Base-by-base conservation (phyloP, 2,888 invertebrate species). In the Synanthedon vespiformis region DNA sequence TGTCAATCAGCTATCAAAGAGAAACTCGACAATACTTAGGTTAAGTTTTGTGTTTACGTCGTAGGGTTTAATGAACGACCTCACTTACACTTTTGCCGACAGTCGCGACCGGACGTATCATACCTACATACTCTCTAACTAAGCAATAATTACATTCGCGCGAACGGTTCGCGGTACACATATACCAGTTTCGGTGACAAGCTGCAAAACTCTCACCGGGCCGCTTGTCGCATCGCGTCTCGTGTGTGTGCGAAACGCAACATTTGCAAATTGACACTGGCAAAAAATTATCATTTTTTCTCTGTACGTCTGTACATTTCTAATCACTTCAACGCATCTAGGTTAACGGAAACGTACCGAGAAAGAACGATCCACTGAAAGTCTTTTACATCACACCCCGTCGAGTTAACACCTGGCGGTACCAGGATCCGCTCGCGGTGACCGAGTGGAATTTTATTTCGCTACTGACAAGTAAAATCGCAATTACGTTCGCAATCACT, bases 301-400 rank as follows among this genome's bases (percentile, higher is more conserved):
- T 72, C 76, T 72, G 67, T 74, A 72, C 68, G 69, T 63, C 68
- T 70, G 2, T 10, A 69, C 72, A 77, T 87, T 87, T 87, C 87
- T 87, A 87, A 84, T 83, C 77, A 75, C 74, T 56, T 40, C 56
- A 80, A 74, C 75, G 80, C 68, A 86, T 80, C 85, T 82, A 70
- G 87, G 87, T 78, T 84, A 86, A 63, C 79, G 87, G 87, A 86
- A 86, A 78, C 77, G 75, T 82, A 80, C 85, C 72, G 77, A 65
- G 75, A 70, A 34, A 14, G 63, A 69, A 63, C 72, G 72, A 75
- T 75, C 67, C 76, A 72, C 84, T 85, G 84, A 84, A 84, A 86
- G 83, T 67, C 71, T 83, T 86, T 85, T 86, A 85, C 86, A 80
- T 85, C 86, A 81, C 70, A 67, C 70, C 70, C 70, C 67, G 59